Percentiles rank a stretch among this genome's conserved stretches.
phyloP scores from a whole-genome alignment of 2,797 vertebrate species.

The Danio tinwini region DNA sequence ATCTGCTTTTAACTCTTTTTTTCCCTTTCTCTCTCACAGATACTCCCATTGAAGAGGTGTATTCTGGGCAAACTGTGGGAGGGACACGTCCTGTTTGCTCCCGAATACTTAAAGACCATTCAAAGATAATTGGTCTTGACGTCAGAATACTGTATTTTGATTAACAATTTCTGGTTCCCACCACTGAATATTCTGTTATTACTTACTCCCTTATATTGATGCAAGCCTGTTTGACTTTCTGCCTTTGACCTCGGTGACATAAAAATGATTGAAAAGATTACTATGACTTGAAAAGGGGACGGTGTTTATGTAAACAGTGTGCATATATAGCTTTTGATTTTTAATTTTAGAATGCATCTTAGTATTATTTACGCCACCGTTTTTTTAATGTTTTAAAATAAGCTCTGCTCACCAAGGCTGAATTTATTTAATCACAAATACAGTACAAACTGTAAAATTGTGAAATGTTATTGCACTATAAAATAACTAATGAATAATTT shows the following conservation, averaged over 20 bases:
- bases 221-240: neutral
- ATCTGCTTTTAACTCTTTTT: constrained; percentile 45
- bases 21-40: constrained; percentile 52
- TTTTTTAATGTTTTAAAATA: too few species aligned
- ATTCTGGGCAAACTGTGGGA: constrained; percentile 59
- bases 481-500: too few species aligned
- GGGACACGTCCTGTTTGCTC: constrained; percentile 77
- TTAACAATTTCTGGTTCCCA: constrained; percentile 55
- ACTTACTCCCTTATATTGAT: neutral
- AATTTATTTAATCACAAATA: too few species aligned
- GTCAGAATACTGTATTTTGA: constrained; percentile 47
- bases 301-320: too few species aligned
- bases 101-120: constrained; percentile 65
- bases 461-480: too few species aligned
- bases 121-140: constrained; percentile 51
- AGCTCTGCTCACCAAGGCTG: too few species aligned
- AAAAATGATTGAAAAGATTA: neutral
- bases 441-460: too few species aligned
- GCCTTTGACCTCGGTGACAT: neutral
- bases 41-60: constrained; percentile 52
- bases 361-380: too few species aligned
- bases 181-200: constrained; percentile 43
- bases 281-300: too few species aligned
- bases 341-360: too few species aligned
- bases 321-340: too few species aligned